A percentile compares a stretch with the other conserved stretches of the same genome.
phyloP scores from a whole-genome alignment of 2,888 invertebrate species.

The Agrochola lychnidis region DNA sequence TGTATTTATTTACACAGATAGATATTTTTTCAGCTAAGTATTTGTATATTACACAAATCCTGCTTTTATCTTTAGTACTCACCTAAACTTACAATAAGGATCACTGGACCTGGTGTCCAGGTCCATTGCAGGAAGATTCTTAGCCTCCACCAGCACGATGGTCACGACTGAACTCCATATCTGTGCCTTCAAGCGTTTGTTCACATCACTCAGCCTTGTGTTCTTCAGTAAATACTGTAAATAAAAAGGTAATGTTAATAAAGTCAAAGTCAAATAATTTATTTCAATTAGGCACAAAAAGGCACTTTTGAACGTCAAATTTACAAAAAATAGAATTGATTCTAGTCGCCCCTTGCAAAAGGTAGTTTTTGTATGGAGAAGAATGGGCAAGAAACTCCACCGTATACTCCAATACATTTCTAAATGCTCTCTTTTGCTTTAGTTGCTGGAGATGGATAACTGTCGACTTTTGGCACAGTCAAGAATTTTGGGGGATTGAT shows the following conservation, averaged over 20 bases:
- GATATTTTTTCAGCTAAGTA: no score
- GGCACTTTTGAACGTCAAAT: no score
- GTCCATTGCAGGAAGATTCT: slow-evolving; percentile 96
- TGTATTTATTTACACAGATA: no score
- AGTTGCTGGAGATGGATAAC: no score
- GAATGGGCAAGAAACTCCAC: no score
- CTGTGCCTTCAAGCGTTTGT: slow-evolving; percentile 96
- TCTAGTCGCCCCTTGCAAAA: no score
- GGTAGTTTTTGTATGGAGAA: no score
- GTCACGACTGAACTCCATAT: slow-evolving; percentile 99
- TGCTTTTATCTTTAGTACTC: slow-evolving; percentile 65
- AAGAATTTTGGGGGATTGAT: no score
- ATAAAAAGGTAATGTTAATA: slow-evolving; percentile 27
- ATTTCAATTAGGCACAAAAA: no score
- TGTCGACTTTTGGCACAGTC: neutral
- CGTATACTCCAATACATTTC: no score
- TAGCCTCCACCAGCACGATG: slow-evolving; percentile 98
- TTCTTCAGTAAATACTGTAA: slow-evolving; percentile 95
- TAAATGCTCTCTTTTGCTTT: neutral
- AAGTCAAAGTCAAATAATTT: no score
- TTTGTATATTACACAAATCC: neutral
- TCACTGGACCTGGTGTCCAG: slow-evolving; percentile 97
- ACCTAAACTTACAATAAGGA: slow-evolving; percentile 99
- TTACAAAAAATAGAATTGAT: no score
- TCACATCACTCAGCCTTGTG: slow-evolving; percentile 94